Base-by-base conservation (phyloP, 2,797 vertebrate species). In the Amblyraja radiata region DNA sequence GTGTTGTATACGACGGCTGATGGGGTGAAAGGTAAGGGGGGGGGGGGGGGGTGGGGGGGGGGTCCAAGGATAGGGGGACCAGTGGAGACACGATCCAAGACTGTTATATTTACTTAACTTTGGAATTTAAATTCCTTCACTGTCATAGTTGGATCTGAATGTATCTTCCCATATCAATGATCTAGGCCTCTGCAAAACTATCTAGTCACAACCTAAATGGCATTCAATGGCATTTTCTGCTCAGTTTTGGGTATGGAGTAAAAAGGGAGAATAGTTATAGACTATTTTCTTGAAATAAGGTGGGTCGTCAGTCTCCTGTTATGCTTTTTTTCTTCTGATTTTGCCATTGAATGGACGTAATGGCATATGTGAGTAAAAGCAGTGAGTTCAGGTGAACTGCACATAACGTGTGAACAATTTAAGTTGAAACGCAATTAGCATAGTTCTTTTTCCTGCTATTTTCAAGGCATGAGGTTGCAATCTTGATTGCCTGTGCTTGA, bases 401-500 rank as follows among this genome's bases (percentile, higher is more conserved):
- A 86, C 28, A 58, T 11, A 86, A 61, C 23, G 23, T 25, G 71
- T 21, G 71, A 25, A 74, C 18, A 74, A 74, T 74, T 74, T 74
- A 74, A 21, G 71, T 71, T 74, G 71, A 74, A 74, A 21, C 4
- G 21, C 63, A 88, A 68, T 88, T 68, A 88, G 14, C n/a, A 18
- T 36, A 16, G 6, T 88, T 68, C 63, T 88, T 63, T 88, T 18
- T 68, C 63, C 71, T n/a, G 32, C 11, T 63, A 32, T 65, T 88
- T 88, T 88, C 63, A 28, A 88, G 63, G 84, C 84, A 88, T 88
- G 84, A 63, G 58, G 84, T 88, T 88, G 21, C 63, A 18, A 68
- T 88, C 63, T 63, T 88, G 61, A 88, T 88, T 88, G n/a, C n/a
- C 65, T 84, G 39, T 36, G 84, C 84, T 88, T 68, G 84, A 88